Base-by-base conservation (phyloP, 2,888 invertebrate species). In the Catonia carolina region DNA sequence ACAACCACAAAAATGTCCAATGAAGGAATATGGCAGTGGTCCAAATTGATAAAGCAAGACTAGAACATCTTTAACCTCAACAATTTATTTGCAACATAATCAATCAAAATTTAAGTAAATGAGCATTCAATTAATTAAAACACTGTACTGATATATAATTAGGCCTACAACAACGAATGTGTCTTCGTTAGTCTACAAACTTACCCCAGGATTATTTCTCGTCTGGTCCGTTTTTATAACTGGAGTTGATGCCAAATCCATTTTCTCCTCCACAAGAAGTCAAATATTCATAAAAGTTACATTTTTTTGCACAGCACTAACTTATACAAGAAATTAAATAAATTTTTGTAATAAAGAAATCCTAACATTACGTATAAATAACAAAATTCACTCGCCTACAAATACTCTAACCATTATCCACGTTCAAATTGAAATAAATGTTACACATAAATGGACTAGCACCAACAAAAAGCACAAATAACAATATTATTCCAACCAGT, bases 161-260 rank as follows among this genome's bases (percentile, higher is more conserved):
- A 27, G 27, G 27, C 27, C 27, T 27, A 6, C 8, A 8, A 4
- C 27, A 6, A 27, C 4, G 4, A 6, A 27, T 27, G 27, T 8
- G 4, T 27, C 27, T 8, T 27, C 8, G 4, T 4, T 6, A 27
- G 27, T 6, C 27, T 27, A n/a, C 27, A 31, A 10, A 39, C 61
- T 59, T 51, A 63, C 63, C 60, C 63, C 62, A 53, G 61, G 59
- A 35, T 60, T 60, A 35, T 56, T 62, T 37, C 63, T 53, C 18
- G 61, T 53, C 56, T 62, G 63, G 36, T 63, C 63, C 53, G 53
- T 39, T 48, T 57, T 57, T 47, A 57, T 48, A 27, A 57, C 53
- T 33, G 57, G 57, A 33, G 57, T 53, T 47, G 57, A 52, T 41
- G 57, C 57, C 22, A 57, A 36, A 57, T 57, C 57, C 57, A 57